A percentile compares a stretch with the other conserved stretches of the same genome.
phyloP scores from a whole-genome alignment of 2,113 vertebrate species.

The Ceuthmochares aereus region DNA sequence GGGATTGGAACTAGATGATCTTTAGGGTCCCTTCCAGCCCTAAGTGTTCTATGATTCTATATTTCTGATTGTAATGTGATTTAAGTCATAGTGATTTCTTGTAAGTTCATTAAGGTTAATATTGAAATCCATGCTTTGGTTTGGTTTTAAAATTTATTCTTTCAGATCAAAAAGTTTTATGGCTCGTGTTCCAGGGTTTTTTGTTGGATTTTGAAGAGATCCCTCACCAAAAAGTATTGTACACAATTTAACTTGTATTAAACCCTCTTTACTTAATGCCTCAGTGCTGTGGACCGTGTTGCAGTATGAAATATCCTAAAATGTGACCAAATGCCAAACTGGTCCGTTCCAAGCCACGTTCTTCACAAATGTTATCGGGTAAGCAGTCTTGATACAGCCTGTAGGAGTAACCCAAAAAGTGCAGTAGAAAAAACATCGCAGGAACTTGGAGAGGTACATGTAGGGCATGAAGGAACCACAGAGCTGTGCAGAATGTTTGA shows the following conservation, averaged over 20 bases:
- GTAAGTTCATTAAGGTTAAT: neutral
- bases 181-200: neutral
- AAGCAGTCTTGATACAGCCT: neutral
- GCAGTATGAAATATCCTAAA: neutral
- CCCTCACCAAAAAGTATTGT: neutral
- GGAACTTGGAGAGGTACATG: neutral
- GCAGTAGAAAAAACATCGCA: rapidly evolving
- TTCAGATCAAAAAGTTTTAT: neutral
- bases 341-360: neutral
- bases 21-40: too few species aligned
- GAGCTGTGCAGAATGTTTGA: too few species aligned
- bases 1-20: too few species aligned
- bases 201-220: neutral
- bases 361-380: neutral
- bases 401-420: neutral
- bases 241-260: neutral
- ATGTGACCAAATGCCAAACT: neutral
- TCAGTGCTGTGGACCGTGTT: rapidly evolving
- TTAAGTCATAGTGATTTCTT: neutral
- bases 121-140: neutral
- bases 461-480: neutral
- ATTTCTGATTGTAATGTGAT: neutral
- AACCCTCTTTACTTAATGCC: neutral
- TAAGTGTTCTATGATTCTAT: too few species aligned
- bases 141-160: neutral